Evolutionary conservation across 2,797 vertebrate genomes (phyloP).

Genomic region (Rallus crepitans): DNA sequence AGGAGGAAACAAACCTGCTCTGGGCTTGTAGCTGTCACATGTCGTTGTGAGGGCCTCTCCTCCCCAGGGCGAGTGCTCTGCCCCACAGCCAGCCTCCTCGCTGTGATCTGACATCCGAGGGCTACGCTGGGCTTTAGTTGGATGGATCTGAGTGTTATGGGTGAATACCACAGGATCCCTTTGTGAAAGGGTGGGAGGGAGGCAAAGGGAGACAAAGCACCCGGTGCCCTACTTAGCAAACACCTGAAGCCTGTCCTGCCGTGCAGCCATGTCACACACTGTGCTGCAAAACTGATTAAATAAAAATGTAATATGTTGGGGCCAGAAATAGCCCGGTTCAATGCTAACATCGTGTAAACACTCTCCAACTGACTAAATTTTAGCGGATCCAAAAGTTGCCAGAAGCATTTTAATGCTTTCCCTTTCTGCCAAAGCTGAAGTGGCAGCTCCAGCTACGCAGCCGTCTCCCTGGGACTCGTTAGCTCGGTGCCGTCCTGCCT

Average conservation of each 20-base stretch:
- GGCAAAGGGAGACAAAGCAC: neutral
- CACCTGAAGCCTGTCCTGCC: accelerated
- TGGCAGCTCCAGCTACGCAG: neutral
- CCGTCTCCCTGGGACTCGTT: constrained; percentile 78
- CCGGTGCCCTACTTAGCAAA: neutral
- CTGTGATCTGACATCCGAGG: neutral
- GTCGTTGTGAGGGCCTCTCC: neutral
- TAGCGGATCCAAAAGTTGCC: constrained; percentile 34
- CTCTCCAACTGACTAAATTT: constrained; percentile 43
- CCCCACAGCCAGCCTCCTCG: neutral
- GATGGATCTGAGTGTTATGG: accelerated
- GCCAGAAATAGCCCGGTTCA: neutral
- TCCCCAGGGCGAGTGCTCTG: accelerated
- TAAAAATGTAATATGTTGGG: neutral
- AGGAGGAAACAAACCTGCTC: neutral
- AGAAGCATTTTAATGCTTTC: constrained; percentile 48
- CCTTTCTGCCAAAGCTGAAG: neutral
- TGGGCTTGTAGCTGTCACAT: neutral
- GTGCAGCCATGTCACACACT: accelerated
- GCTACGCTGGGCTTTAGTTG: neutral
- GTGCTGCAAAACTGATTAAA: neutral
- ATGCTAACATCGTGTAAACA: constrained; percentile 56
- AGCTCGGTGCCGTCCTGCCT: neutral
- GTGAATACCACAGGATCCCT: neutral
- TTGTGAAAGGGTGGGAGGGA: neutral